phyloP scores from a whole-genome alignment of 2,888 invertebrate genomes.

The Cheilosia urbana region DNA sequence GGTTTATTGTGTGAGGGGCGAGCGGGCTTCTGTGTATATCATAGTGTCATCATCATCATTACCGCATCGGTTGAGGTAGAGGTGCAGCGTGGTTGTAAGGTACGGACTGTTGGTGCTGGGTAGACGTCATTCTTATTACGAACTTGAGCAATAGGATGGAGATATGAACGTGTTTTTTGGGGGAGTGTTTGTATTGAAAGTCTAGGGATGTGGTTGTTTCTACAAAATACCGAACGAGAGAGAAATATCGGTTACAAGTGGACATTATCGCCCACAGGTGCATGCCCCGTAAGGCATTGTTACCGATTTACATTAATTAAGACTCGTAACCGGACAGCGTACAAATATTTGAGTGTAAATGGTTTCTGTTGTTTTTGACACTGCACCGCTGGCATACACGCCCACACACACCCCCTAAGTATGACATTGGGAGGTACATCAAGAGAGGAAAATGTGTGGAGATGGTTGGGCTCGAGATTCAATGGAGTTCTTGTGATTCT shows the following conservation, averaged over 20 bases:
- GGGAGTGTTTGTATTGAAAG: slow-evolving; percentile 9
- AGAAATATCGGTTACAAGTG: slow-evolving; percentile 6
- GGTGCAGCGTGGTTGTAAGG: not conserved
- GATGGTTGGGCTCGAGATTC: too few relatives aligned
- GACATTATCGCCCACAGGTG: slow-evolving; percentile 43
- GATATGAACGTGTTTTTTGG: slow-evolving; percentile 5
- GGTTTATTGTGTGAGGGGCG: not conserved
- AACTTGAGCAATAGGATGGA: slow-evolving; percentile 51
- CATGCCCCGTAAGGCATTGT: slow-evolving; percentile 31
- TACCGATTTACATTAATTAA: slow-evolving; percentile 72
- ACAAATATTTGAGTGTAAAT: slow-evolving; percentile 65
- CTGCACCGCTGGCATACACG: not conserved
- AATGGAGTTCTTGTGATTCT: too few relatives aligned
- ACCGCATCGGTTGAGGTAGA: not conserved
- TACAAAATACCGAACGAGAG: not conserved
- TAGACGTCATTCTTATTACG: slow-evolving; percentile 38
- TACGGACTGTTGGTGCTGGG: not conserved
- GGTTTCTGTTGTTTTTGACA: slow-evolving; percentile 50
- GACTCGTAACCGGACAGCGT: slow-evolving; percentile 59
- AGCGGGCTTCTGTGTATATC: slow-evolving; percentile 7
- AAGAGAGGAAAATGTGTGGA: not conserved
- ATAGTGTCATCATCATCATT: slow-evolving; percentile 52
- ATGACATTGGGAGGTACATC: slow-evolving; percentile 30
- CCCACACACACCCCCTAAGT: not conserved
- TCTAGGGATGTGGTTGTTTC: slow-evolving; percentile 30